Percentiles rank a stretch among this genome's conserved stretches.
Evolutionary conservation across 1,140 invertebrate genomes (phyloP).

Genomic region (Triops longicaudatus): DNA sequence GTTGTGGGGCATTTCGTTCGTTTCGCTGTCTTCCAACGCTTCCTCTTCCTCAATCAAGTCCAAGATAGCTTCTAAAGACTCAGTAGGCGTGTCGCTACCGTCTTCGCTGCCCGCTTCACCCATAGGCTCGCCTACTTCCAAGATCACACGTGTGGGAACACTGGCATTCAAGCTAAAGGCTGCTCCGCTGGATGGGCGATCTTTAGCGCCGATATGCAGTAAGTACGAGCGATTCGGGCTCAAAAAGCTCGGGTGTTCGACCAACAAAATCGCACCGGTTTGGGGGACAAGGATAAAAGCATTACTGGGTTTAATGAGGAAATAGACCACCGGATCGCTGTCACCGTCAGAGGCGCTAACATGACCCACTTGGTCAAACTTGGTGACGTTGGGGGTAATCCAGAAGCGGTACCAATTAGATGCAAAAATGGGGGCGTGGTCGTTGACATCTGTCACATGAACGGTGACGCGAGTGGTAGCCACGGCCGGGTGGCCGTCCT

Average conservation of each 20-base stretch:
- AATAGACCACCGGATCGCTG: constrained; percentile 76
- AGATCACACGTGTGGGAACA: constrained; percentile 59
- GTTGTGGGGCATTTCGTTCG: constrained; percentile 21
- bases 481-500: constrained; percentile 60
- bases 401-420: constrained; percentile 67
- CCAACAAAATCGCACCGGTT: constrained; percentile 76
- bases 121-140: constrained; percentile 58
- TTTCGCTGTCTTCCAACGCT: constrained; percentile 25
- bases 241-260: constrained; percentile 40
- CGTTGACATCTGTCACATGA: constrained; percentile 73
- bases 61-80: constrained; percentile 31
- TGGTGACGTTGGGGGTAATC: constrained; percentile 51
- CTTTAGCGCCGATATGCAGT: constrained; percentile 66
- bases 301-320: constrained; percentile 63
- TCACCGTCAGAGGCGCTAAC: constrained; percentile 75
- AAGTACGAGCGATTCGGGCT: constrained; percentile 50
- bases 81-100: constrained; percentile 44
- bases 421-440: constrained; percentile 76
- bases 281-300: constrained; percentile 78
- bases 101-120: constrained; percentile 35
- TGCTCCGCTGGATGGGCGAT: constrained; percentile 46
- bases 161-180: constrained; percentile 57
- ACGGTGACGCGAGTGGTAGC: constrained; percentile 62
- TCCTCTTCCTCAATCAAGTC: constrained; percentile 33
- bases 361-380: constrained; percentile 68